Evolutionary conservation across 1,140 invertebrate genomes (phyloP).

Genomic region (Euborellia annulipes): DNA sequence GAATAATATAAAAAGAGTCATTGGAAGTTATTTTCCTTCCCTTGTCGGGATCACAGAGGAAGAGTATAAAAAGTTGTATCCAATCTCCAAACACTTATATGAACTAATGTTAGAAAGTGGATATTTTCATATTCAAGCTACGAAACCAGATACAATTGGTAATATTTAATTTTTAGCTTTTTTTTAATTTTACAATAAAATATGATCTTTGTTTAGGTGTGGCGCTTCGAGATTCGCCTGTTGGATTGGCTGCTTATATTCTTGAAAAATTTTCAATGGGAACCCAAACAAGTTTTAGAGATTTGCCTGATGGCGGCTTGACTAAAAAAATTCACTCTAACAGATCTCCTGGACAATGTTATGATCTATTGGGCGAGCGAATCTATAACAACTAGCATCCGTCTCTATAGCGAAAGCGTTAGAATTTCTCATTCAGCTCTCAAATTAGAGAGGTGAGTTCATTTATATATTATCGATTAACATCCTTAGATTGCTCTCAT

Average conservation of each 20-base stretch:
- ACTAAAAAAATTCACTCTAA: conserved; percentile 36
- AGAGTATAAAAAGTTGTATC: conserved; percentile 39
- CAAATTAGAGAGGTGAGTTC: conserved; percentile 28
- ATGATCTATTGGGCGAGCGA: conserved; percentile 63
- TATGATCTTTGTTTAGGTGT: conserved; percentile 30
- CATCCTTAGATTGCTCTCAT: too few species aligned
- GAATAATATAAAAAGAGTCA: conserved; percentile 30
- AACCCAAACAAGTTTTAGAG: conserved; percentile 24
- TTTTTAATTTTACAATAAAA: conserved; percentile 1
- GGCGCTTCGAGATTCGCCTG: conserved; percentile 40
- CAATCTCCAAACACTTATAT: conserved; percentile 31
- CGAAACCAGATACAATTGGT: conserved; percentile 84
- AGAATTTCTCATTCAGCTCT: conserved; percentile 21
- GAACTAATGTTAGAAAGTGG: conserved; percentile 50
- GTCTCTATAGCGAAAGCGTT: conserved; percentile 44
- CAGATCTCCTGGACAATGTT: conserved; percentile 53
- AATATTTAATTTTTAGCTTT: conserved; percentile 10
- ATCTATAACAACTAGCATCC: conserved; percentile 44
- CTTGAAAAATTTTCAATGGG: conserved; percentile 40
- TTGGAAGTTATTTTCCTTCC: conserved; percentile 37
- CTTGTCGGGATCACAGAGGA: conserved; percentile 38
- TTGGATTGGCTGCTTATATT: conserved; percentile 38
- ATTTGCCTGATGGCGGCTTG: conserved; percentile 38
- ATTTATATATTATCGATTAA: too few species aligned
- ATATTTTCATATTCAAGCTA: conserved; percentile 64